Evolutionary conservation across 1,140 invertebrate genomes (phyloP), one percentile per base, ranked within the genome.

Genomic region (Lineus longissimus): DNA sequence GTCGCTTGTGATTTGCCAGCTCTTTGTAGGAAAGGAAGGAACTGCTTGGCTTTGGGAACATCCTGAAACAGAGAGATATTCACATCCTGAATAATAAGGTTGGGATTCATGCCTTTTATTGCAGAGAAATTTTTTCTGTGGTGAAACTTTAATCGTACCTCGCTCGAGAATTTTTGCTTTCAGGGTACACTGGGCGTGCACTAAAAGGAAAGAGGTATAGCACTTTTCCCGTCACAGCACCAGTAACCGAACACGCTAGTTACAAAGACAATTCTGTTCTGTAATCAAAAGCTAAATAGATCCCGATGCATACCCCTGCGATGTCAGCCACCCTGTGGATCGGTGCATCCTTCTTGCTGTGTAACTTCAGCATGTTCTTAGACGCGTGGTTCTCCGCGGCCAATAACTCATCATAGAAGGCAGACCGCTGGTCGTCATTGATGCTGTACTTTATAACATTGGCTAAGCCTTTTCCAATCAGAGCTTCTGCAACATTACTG

Each of bases 401-500:
- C 41, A 96, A 81, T n/a, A 99, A 82, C 54, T 92, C 89, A 79
- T 98, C 95, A 79, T 98, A 99, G 59, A 91, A 88, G 0, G 91
- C 90, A 27, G 95, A 96, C 62, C 96, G 87, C 77, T 97, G 93
- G 79, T 98, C 94, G 68, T 83, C 81, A 79, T 98, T 95, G 76
- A 93, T 91, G 60, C 93, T 86, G 75, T 99, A 95, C 60, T 91
- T 87, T 0, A 99, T 89, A 15, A 98, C 95, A 59, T 89, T 91
- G 0, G 93, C 96, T 40, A 92, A 86, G 36, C 97, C 97, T 81
- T 96, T 95, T 40, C 86, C 87, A 0, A 99, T 90, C 74, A 99
- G 84, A 13, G 92, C 91, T 82, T 98, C 94, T 19, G 93, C 97
- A 29, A 99, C 88, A 81, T 99, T 99, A 29, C 91, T 92, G 70